These are phyloP conservation scores for Megalops atlanticus DNA, from an alignment of 2,113 vertebrate genomes.

Conservation along the genomic window DNA sequence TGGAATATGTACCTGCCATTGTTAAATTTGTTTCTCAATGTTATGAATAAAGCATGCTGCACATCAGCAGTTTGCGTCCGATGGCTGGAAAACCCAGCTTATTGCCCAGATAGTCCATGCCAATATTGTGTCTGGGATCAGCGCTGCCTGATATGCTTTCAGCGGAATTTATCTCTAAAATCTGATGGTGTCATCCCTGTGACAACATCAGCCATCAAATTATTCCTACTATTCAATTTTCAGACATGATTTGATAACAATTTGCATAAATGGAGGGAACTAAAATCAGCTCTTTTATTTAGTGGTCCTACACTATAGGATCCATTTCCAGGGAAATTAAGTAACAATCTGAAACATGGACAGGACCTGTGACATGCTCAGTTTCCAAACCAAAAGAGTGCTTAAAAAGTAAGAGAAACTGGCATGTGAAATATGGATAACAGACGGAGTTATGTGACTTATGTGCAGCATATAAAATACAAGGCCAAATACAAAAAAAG, in stretches of 20 bases:
- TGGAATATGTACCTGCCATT: no score
- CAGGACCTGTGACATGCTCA: neutral
- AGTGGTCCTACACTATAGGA: neutral
- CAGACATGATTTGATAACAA: neutral
- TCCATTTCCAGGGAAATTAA: neutral
- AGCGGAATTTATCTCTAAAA: neutral
- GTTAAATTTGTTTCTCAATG: no score
- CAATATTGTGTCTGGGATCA: no score
- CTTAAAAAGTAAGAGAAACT: neutral
- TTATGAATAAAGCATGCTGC: no score
- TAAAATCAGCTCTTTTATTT: neutral
- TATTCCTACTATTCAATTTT: neutral
- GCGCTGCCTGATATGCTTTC: no score
- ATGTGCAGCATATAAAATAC: slow-evolving; percentile 11
- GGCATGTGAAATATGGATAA: neutral
- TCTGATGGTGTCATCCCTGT: neutral
- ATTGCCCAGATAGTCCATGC: no score
- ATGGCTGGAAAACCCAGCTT: no score
- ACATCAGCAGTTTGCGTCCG: no score
- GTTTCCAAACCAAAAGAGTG: neutral
- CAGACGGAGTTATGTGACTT: neutral
- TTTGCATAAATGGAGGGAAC: neutral
- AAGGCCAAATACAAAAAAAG: slow-evolving; percentile 19
- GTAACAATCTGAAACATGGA: neutral
- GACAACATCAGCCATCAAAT: neutral